Evolutionary conservation across 2,113 vertebrate genomes (phyloP).

Genomic region (Hyaena hyaena): DNA sequence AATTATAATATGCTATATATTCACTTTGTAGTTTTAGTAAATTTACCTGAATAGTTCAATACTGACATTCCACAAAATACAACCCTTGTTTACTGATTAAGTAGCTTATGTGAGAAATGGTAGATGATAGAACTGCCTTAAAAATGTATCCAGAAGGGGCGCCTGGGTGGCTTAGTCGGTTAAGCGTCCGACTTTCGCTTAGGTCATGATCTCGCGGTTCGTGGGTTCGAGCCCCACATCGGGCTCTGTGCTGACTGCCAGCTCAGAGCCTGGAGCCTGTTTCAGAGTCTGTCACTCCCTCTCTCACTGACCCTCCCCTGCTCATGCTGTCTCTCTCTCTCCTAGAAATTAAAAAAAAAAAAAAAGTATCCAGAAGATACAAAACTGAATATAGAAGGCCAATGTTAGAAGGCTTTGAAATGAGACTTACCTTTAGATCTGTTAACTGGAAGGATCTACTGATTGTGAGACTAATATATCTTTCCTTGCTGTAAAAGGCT

Average conservation of each 20-base stretch:
- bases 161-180: too few relatives aligned
- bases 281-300: too few relatives aligned
- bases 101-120: neutral
- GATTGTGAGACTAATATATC: neutral
- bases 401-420: neutral
- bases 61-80: neutral
- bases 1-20: neutral
- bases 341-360: too few relatives aligned
- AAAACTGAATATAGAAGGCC: neutral
- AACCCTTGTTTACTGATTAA: neutral
- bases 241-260: too few relatives aligned
- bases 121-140: neutral
- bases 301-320: too few relatives aligned
- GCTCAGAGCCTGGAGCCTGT: too few relatives aligned
- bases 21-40: neutral
- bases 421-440: neutral
- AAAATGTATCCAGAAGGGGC: neutral
- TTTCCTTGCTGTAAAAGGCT: neutral
- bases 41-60: neutral
- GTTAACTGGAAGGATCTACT: neutral
- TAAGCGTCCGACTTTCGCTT: too few relatives aligned
- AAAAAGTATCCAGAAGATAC: neutral
- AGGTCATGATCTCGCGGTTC: too few relatives aligned
- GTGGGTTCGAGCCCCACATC: too few relatives aligned
- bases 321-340: too few relatives aligned